Percentiles rank a stretch among this genome's conserved stretches.
Conservation (phyloP, 2,888 invertebrate species). For the Automeris io region DNA sequence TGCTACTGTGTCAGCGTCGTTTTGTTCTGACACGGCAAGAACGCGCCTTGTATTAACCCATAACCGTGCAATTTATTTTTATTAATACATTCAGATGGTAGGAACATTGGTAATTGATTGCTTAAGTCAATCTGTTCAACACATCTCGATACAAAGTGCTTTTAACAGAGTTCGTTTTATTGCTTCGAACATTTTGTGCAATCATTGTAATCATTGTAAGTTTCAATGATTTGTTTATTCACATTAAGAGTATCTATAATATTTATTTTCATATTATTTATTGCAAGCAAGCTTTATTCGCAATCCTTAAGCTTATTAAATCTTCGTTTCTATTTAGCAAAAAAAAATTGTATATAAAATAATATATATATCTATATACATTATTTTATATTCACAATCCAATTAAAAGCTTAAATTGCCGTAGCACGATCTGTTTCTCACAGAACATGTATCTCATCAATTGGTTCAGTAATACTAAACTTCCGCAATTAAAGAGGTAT, state of each 20-base stretch:
- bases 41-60: slow-evolving; percentile 38
- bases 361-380: neutral
- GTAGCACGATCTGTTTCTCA: neutral
- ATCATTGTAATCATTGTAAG: too few species aligned
- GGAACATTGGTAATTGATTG: slow-evolving; percentile 54
- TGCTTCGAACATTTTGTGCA: slow-evolving; percentile 6
- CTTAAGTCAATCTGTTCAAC: slow-evolving; percentile 27
- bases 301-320: too few species aligned
- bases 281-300: too few species aligned
- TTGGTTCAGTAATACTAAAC: neutral
- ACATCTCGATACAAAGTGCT: slow-evolving; percentile 27
- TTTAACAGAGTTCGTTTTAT: slow-evolving; percentile 24
- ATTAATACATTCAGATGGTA: slow-evolving; percentile 43
- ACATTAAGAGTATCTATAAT: too few species aligned
- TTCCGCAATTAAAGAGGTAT: neutral
- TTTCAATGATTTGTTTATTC: too few species aligned
- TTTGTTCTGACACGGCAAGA: slow-evolving; percentile 41
- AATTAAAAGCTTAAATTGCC: neutral
- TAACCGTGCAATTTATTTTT: slow-evolving; percentile 45
- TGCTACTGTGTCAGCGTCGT: slow-evolving; percentile 48
- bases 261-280: too few species aligned
- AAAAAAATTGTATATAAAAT: too few species aligned
- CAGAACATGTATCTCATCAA: neutral
- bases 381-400: neutral
- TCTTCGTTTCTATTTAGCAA: too few species aligned